These are phyloP conservation scores for Eilema caniola DNA, from an alignment of 2,888 invertebrate species.

Conservation along the genomic window DNA sequence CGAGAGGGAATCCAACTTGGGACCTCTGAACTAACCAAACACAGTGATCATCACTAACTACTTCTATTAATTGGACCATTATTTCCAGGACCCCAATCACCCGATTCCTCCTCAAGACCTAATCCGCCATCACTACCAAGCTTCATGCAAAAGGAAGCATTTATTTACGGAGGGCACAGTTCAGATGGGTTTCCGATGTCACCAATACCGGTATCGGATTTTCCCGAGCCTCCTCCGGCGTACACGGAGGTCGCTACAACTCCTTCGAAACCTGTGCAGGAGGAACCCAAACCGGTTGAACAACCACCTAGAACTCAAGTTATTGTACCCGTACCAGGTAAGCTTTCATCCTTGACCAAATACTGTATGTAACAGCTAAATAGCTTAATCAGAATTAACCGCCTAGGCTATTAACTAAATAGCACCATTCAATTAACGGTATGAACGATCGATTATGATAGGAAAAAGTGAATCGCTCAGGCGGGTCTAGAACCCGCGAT, in stretches of 20 bases:
- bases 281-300: not conserved
- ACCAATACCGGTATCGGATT: slow-evolving; percentile 63
- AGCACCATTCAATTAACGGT: too few relatives aligned
- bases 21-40: too few relatives aligned
- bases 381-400: too few relatives aligned
- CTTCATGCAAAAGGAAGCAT: slow-evolving; percentile 61
- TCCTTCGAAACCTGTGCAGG: not conserved
- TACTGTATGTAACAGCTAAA: too few relatives aligned
- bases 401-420: too few relatives aligned
- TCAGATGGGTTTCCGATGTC: slow-evolving; percentile 58
- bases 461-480: too few relatives aligned
- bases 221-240: slow-evolving; percentile 74
- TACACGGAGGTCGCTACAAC: slow-evolving; percentile 58
- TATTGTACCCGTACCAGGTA: slow-evolving; percentile 47
- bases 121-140: slow-evolving; percentile 26
- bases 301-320: slow-evolving; percentile 66
- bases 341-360: not conserved
- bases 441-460: too few relatives aligned
- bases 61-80: not conserved
- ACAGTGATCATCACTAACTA: too few relatives aligned
- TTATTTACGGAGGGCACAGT: slow-evolving; percentile 54
- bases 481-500: too few relatives aligned
- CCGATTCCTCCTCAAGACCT: slow-evolving; percentile 12
- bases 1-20: too few relatives aligned
- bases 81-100: slow-evolving; percentile 39